These are phyloP conservation scores for Gonocerus acuteangulatus DNA, from an alignment of 2,888 invertebrate species.

Conservation along the genomic window DNA sequence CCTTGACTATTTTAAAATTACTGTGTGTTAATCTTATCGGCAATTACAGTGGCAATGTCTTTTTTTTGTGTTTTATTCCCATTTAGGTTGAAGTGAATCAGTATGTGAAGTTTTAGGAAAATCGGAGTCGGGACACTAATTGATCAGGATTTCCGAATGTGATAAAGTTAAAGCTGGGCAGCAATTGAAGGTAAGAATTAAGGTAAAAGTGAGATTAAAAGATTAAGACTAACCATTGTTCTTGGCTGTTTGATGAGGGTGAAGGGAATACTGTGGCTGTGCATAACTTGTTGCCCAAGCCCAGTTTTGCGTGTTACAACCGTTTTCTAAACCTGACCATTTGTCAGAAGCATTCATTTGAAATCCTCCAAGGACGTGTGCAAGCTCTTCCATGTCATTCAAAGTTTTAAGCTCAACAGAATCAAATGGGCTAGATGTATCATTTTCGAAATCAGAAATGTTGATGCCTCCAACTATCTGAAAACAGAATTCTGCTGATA, in stretches of 20 bases:
- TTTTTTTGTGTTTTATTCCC: too few relatives aligned
- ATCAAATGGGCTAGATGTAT: conserved; percentile 88
- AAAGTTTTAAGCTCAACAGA: conserved; percentile 85
- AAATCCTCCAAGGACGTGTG: conserved; percentile 53
- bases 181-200: too few relatives aligned
- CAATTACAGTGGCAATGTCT: too few relatives aligned
- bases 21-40: too few relatives aligned
- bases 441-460: conserved; percentile 79
- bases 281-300: background rate
- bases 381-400: conserved; percentile 84
- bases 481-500: conserved; percentile 36
- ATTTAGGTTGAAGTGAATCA: too few relatives aligned
- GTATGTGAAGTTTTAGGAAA: too few relatives aligned
- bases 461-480: conserved; percentile 44
- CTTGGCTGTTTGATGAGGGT: background rate
- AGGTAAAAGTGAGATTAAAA: too few relatives aligned
- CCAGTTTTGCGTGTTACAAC: conserved; percentile 18
- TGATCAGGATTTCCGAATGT: too few relatives aligned
- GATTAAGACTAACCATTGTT: background rate
- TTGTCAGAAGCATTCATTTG: conserved; percentile 11
- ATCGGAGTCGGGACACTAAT: too few relatives aligned
- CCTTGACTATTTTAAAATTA: too few relatives aligned
- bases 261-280: background rate
- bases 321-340: conserved; percentile 11
- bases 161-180: too few relatives aligned